Base-by-base conservation (phyloP, 2,797 vertebrate species). In the Erethizon dorsatum region DNA sequence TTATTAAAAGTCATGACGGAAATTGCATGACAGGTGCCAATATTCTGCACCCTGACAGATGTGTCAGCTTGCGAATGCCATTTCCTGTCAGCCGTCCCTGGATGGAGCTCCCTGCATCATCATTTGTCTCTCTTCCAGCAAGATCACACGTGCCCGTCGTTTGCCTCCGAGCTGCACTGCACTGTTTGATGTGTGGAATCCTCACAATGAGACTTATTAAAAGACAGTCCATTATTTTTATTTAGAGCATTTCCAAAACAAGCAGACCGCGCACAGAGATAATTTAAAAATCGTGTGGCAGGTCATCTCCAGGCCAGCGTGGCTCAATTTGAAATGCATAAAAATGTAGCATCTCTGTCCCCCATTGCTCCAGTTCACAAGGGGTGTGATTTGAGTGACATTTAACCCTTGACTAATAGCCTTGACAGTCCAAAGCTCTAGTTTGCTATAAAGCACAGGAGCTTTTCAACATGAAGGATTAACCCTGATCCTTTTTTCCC, bases 11-110 rank as follows among this genome's bases (percentile, higher is more conserved):
- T 99, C 99, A 99, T 98, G 99, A 98, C 98, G 99, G 98, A 98
- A 98, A 98, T 98, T 98, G 99, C 98, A 91, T 99, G 99, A 99
- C 99, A 99, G 99, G 99, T 99, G 99, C 99, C 99, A 99, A 99
- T 99, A 99, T 99, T 98, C 98, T 97, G 98, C 98, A 95, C 98
- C 99, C 98, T 99, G 99, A 99, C 99, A 99, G 99, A 99, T 99
- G 99, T 98, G 99, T 98, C 98, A 98, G 98, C 98, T 98, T 98
- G 98, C 97, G 96, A 98, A 98, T 98, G 98, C 98, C 98, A 98
- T 99, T 99, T 99, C 98, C 98, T 98, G 99, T 98, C 99, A 98
- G 98, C 97, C 96, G 98, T 99, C 99, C 99, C 99, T 98, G 97
- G 98, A 99, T 98, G 98, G 99, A 99, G 98, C 98, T 98, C 98